Evolutionary conservation across 2,888 invertebrate species (phyloP).

Genomic region (Notodonta dromedarius): DNA sequence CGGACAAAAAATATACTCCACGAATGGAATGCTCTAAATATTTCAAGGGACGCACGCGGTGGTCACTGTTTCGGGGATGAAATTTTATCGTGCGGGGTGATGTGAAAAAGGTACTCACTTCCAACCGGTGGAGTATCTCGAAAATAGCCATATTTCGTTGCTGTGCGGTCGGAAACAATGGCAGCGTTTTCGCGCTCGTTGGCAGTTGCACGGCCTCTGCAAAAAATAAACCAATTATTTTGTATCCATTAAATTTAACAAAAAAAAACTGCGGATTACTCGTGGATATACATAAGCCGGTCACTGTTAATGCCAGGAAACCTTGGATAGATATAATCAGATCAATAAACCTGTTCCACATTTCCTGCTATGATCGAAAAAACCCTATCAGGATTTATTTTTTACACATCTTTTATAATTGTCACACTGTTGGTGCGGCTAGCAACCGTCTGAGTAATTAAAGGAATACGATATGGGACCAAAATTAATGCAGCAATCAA

Average conservation of each 20-base stretch:
- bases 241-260: conserved; percentile 9
- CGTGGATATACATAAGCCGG: conserved; percentile 7
- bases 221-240: conserved; percentile 59
- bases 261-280: conserved; percentile 10
- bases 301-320: not conserved
- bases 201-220: conserved; percentile 97
- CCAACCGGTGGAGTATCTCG: conserved; percentile 98
- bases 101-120: conserved; percentile 80
- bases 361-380: not conserved
- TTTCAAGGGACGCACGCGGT: conserved; percentile 36
- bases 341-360: not conserved
- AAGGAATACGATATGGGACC: not conserved
- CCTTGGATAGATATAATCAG: conserved; percentile 1
- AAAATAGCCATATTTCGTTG: conserved; percentile 98
- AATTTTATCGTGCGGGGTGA: conserved; percentile 6
- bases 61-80: conserved; percentile 18
- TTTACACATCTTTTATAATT: not conserved
- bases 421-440: not conserved
- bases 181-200: conserved; percentile 93
- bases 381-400: not conserved
- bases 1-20: conserved; percentile 48
- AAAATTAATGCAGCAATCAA: not conserved
- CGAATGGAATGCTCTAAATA: conserved; percentile 51
- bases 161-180: conserved; percentile 96
- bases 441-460: not conserved